Conservation (phyloP, 2,888 invertebrate species). For the Autographa pulchrina region DNA sequence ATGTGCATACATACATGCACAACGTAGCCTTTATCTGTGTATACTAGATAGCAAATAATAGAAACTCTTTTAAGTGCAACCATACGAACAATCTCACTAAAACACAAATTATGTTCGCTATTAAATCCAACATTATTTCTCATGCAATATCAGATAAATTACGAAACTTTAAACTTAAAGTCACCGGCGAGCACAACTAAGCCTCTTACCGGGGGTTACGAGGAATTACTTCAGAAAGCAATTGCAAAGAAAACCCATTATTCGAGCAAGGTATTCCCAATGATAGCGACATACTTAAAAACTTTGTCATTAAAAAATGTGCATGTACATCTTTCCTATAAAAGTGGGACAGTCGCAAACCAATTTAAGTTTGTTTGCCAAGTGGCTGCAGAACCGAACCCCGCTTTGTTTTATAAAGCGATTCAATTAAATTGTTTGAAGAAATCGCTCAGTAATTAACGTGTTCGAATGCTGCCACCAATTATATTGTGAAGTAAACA, state of each 20-base stretch:
- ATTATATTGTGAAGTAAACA: background rate
- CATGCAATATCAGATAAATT: background rate
- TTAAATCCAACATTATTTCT: background rate
- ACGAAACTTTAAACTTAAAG: background rate
- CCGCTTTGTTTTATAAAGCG: slow-evolving; percentile 60
- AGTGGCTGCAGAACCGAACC: slow-evolving; percentile 61
- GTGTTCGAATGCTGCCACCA: background rate
- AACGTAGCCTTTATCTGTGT: too few relatives aligned
- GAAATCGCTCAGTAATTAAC: slow-evolving; percentile 41
- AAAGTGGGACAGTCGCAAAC: slow-evolving; percentile 58
- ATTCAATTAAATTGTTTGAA: slow-evolving; percentile 70
- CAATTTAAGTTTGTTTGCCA: slow-evolving; percentile 77
- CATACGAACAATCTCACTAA: background rate
- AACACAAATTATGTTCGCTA: slow-evolving; percentile 4
- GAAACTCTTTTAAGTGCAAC: background rate
- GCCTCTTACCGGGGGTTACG: slow-evolving; percentile 9
- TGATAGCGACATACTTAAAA: slow-evolving; percentile 38
- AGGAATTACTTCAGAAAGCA: slow-evolving; percentile 32
- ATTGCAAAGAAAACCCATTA: slow-evolving; percentile 54
- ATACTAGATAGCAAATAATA: too few relatives aligned
- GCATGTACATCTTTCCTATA: slow-evolving; percentile 49
- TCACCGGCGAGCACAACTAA: background rate
- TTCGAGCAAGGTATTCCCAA: slow-evolving; percentile 37
- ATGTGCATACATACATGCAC: too few relatives aligned
- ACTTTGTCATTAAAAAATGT: slow-evolving; percentile 58